These are phyloP conservation scores for Pecten maximus DNA, from an alignment of 2,888 invertebrate genomes.

Conservation along the genomic window DNA sequence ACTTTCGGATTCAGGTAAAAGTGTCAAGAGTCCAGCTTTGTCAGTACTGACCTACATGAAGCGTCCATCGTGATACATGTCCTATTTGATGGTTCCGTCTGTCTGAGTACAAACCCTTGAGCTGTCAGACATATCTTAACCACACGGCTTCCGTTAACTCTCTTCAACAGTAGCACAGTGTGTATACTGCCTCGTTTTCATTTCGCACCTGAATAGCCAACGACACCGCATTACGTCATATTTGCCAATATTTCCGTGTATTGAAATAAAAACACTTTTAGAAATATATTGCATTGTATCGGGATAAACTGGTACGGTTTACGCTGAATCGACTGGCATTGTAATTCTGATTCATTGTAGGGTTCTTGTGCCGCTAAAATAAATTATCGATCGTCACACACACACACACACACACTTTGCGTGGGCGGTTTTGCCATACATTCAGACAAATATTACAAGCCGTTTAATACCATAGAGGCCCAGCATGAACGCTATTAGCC, in stretches of 20 bases:
- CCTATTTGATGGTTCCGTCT: not conserved
- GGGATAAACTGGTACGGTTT: not conserved
- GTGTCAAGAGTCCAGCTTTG: not conserved
- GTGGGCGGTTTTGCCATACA: slow-evolving; percentile 22
- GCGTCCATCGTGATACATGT: not conserved
- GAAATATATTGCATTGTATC: not conserved
- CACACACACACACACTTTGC: not conserved
- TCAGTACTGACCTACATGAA: not conserved
- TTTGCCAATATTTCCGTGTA: slow-evolving; percentile 11
- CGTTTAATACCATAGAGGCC: no score
- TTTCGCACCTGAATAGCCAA: slow-evolving; percentile 5
- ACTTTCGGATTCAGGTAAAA: not conserved
- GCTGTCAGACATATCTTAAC: not conserved
- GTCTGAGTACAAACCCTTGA: not conserved
- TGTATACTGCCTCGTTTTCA: slow-evolving; percentile 14
- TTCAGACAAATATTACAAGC: no score
- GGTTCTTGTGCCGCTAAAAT: not conserved
- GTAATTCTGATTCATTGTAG: not conserved
- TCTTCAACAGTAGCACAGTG: not conserved
- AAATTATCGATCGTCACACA: not conserved
- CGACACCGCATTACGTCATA: not conserved
- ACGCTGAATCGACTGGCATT: not conserved
- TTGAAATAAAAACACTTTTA: not conserved
- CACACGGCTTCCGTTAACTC: not conserved
- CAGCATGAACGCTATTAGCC: no score